These are phyloP conservation scores for Chymomyza fuscimana DNA, from an alignment of 2,888 invertebrate species.

Conservation along the genomic window DNA sequence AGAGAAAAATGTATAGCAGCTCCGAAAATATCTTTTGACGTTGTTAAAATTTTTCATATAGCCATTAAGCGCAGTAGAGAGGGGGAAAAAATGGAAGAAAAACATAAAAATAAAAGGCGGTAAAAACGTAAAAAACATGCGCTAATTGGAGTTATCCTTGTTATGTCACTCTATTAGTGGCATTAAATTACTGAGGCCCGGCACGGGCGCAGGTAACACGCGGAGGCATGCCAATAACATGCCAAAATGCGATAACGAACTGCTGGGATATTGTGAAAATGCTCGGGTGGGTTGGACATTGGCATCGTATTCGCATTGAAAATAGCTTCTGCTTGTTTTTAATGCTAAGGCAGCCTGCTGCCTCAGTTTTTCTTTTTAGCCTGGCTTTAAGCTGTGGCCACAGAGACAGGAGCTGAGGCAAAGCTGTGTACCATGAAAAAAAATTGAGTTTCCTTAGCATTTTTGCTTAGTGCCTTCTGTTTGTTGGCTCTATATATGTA, in stretches of 20 bases:
- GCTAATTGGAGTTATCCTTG: constrained; percentile 70
- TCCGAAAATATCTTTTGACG: constrained; percentile 58
- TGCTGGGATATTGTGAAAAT: neutral
- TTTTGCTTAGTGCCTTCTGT: neutral
- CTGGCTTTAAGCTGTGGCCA: neutral
- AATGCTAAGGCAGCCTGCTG: neutral
- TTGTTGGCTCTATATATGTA: constrained; percentile 24
- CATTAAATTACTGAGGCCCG: constrained; percentile 65
- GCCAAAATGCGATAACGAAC: neutral
- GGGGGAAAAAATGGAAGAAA: neutral
- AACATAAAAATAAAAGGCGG: neutral
- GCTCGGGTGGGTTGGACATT: neutral
- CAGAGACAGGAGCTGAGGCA: neutral
- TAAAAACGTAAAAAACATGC: constrained; percentile 42
- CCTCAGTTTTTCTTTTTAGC: neutral
- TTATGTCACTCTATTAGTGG: constrained; percentile 71
- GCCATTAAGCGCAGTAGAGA: neutral
- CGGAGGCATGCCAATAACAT: neutral
- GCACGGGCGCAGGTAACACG: neutral
- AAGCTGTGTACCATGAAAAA: neutral
- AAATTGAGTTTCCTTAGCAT: constrained; percentile 3
- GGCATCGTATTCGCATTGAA: constrained; percentile 2
- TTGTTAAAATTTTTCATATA: constrained; percentile 23
- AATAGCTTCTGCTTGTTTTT: constrained; percentile 26
- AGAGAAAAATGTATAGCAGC: constrained; percentile 6